Base-by-base conservation (phyloP, 1,140 invertebrate species). In the Andrena cerasifolii region DNA sequence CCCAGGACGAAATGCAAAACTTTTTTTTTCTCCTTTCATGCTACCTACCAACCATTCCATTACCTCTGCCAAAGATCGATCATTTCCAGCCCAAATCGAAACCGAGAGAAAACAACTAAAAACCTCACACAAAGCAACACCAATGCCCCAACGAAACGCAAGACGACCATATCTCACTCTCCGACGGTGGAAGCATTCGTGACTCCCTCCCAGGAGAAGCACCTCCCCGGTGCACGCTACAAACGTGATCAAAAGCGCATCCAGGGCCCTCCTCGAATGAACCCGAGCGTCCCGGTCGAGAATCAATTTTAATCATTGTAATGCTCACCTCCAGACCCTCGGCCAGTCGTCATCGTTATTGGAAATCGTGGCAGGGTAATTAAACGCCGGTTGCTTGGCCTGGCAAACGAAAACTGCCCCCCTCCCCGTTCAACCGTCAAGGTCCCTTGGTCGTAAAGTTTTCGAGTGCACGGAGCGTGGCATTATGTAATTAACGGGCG, bases 281-380 rank as follows among this genome's bases (percentile, higher is more conserved):
- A n/a, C n/a, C n/a, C 33, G 33, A 58, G 31, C 3, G 24, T 4
- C 2, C 8, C 18, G 0, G 5, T 8, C 16, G 43, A 31, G 31
- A 68, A 75, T 75, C 63, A 68, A 75, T 67, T 68, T 67, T 68
- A 75, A 75, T 75, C 53, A 58, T 65, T 58, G 51, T 58, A 75
- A 75, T 66, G 62, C 21, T 3, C 45, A 3, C 7, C 26, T n/a
- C 33, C 14, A 24, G 43, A 14, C 14, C 31, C 1, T 2, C n/a
- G 28, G 5, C 7, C 21, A 36, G n/a, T 47, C 40, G 63, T 68
- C 36, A 31, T 67, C 28, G 16, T 59, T 58, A 72, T 62, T 36
- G 54, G 40, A 0, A 59, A 16, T 21, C 31, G 16, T 72, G 43
- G 56, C 43, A 21, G 5, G 58, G 33, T 54, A 62, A 78, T 71